Percentiles rank a stretch among this genome's conserved stretches.
Conservation (phyloP, 64 coral and sea anemone genomes). For the Trachythela sp. region DNA sequence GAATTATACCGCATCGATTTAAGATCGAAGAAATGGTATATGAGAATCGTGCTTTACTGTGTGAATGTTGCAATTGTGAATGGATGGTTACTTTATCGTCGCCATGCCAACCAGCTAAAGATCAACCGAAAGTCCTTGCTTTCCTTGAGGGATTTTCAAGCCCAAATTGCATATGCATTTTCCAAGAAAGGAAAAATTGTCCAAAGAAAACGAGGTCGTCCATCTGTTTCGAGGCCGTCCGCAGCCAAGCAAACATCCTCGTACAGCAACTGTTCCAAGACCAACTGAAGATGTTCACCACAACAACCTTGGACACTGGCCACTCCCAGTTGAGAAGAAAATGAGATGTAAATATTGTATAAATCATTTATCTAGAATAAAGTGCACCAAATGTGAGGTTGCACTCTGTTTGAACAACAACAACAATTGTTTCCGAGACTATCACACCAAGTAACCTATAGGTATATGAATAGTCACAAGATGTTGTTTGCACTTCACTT, state of each 20-base stretch:
- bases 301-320: neutral
- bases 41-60: neutral
- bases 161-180: neutral
- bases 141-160: neutral
- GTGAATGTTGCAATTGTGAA: neutral
- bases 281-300: neutral
- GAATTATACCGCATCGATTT: neutral
- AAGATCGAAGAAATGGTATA: neutral
- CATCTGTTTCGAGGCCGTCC: constrained; percentile 5
- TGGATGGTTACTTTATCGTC: neutral
- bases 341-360: neutral
- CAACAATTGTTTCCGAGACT: neutral
- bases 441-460: neutral
- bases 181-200: neutral
- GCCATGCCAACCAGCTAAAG: neutral
- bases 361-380: neutral
- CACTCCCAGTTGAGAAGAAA: neutral
- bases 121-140: neutral
- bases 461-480: neutral
- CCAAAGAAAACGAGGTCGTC: neutral
- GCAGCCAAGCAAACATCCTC: neutral
- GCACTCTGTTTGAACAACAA: neutral
- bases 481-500: too few species aligned
- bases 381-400: neutral
- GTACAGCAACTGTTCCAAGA: neutral